Evolutionary conservation across 2,113 vertebrate genomes (phyloP), one percentile per base, ranked within the genome.

Genomic region (Acrocephalus kingi): DNA sequence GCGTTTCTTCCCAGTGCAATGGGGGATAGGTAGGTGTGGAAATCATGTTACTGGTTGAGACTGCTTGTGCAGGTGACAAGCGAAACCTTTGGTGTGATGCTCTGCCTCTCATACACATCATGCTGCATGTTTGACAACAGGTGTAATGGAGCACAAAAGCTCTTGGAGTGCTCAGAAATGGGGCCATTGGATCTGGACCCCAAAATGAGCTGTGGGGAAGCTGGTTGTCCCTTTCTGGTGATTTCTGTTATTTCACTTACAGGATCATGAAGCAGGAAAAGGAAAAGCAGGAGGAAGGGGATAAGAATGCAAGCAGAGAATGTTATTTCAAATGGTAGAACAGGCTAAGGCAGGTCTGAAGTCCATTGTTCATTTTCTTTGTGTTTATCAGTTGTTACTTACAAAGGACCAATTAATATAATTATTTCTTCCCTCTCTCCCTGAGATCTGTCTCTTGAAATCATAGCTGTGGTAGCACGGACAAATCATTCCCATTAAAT

Each of bases 121-220:
- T 19, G 13, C 31, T 33, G 23, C 28, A 1, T 0, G 0, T 30
- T 31, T 80, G 59, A 22, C 72, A 39, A 5, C 13, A 10, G 62
- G 27, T 33, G 37, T 28, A 18, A 41, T 1, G 13, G 41, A 12
- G 16, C 55, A 16, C n/a, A 45, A 43, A 51, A 76, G n/a, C 19
- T 13, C 28, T 22, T 16, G 35, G 25, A 49, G 35, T 4, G 15
- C 41, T 56, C 39, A 20, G 15, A 46, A 56, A 31, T 5, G 22
- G 21, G 9, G 8, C 41, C 0, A 0, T 6, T 21, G 20, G 21
- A 24, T 77, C 15, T 69, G 59, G 62, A 35, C 27, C 41, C 30
- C 1, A 1, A 41, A 49, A 21, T 0, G 4, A 64, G 23, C 49
- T 76, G 8, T 4, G 15, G 7, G 52, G 59, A 41, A 72, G 25